phyloP scores from a whole-genome alignment of 2,888 invertebrate species.

The Griposia aprilina region DNA sequence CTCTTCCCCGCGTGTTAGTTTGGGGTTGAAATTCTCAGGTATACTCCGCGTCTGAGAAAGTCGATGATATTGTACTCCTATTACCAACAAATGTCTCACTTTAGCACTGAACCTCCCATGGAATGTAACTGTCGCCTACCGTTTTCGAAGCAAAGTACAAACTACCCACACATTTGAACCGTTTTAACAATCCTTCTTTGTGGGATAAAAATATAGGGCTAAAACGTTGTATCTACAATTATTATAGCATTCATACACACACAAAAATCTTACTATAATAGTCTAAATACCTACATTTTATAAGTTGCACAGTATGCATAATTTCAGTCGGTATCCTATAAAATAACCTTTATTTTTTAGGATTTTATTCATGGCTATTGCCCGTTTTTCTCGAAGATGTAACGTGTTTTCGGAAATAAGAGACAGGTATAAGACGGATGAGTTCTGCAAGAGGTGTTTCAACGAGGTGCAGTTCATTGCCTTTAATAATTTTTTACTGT shows the following conservation, averaged over 20 bases:
- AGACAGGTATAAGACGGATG: slow-evolving; percentile 65
- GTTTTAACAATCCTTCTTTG: background rate
- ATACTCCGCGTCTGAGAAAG: background rate
- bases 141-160: too few species aligned
- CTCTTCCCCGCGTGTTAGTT: background rate
- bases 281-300: background rate
- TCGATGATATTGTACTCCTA: too few species aligned
- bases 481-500: slow-evolving; percentile 57
- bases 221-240: background rate
- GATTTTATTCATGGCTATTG: slow-evolving; percentile 64
- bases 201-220: background rate
- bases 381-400: slow-evolving; percentile 70
- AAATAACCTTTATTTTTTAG: slow-evolving; percentile 52
- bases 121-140: too few species aligned
- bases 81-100: too few species aligned
- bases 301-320: background rate
- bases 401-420: slow-evolving; percentile 61
- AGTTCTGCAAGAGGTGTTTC: slow-evolving; percentile 67
- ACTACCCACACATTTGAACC: too few species aligned
- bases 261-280: background rate
- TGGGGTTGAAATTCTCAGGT: background rate
- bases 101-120: too few species aligned
- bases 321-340: background rate
- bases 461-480: slow-evolving; percentile 73
- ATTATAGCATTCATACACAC: background rate